A percentile compares a stretch with the other conserved stretches of the same genome.
phyloP scores from a whole-genome alignment of 2,888 invertebrate species.

The Rhagium mordax region DNA sequence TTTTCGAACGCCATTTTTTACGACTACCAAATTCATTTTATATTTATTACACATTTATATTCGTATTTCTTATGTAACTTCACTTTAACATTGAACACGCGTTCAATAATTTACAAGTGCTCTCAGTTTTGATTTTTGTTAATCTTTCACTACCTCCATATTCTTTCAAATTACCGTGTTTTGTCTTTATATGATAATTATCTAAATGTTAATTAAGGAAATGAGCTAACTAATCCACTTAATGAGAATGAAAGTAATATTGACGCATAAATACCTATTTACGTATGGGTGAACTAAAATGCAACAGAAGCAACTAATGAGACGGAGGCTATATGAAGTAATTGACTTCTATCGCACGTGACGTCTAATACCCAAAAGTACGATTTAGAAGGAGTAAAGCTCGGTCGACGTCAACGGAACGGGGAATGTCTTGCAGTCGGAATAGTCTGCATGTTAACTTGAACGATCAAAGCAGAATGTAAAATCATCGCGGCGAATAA shows the following conservation, averaged over 20 bases:
- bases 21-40: too few relatives aligned
- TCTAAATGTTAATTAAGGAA: too few relatives aligned
- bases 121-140: too few relatives aligned
- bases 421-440: constrained; percentile 44
- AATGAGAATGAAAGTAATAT: background rate
- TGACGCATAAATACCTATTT: background rate
- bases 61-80: too few relatives aligned
- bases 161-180: too few relatives aligned
- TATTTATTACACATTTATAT: too few relatives aligned
- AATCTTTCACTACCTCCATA: too few relatives aligned
- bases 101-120: too few relatives aligned
- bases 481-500: constrained; percentile 56
- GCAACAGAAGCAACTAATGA: background rate
- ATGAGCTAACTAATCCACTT: too few relatives aligned
- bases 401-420: constrained; percentile 19
- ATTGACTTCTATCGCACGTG: constrained; percentile 48
- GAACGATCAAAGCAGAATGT: constrained; percentile 56
- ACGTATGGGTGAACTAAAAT: background rate
- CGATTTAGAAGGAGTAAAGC: constrained; percentile 26
- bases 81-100: too few relatives aligned
- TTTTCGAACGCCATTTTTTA: too few relatives aligned
- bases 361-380: constrained; percentile 42
- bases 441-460: constrained; percentile 33
- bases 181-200: too few relatives aligned
- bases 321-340: constrained; percentile 26